A percentile compares a stretch with the other conserved stretches of the same genome.
These are phyloP conservation scores for Caranx melampygus DNA, from an alignment of 2,113 vertebrate genomes.

Conservation along the genomic window DNA sequence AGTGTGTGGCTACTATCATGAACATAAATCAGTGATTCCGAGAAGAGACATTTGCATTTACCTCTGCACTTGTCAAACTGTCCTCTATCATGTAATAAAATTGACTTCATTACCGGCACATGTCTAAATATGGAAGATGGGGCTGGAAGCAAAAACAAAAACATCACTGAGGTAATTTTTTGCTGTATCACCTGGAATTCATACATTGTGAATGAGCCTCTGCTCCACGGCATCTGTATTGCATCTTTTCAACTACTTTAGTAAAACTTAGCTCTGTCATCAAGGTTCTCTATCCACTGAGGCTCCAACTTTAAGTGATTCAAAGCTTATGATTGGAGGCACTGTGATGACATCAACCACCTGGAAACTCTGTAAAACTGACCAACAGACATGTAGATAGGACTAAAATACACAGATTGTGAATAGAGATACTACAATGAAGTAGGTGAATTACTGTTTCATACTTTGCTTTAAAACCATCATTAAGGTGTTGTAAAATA, in stretches of 20 bases:
- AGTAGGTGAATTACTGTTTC: too few relatives aligned
- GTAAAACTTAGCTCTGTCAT: not conserved
- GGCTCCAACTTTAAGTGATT: not conserved
- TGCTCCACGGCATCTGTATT: not conserved
- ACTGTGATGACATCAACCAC: not conserved
- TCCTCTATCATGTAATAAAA: conserved; percentile 22
- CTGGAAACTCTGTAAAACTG: too few relatives aligned
- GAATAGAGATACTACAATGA: too few relatives aligned
- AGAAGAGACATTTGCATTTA: conserved; percentile 50
- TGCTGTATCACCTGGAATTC: not conserved
- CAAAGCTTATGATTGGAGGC: not conserved
- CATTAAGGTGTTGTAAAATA: too few relatives aligned
- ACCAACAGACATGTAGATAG: too few relatives aligned
- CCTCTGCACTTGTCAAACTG: conserved; percentile 14
- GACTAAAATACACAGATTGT: too few relatives aligned
- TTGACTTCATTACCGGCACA: conserved; percentile 1
- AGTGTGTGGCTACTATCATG: conserved; percentile 37
- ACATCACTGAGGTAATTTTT: not conserved
- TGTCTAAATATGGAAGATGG: conserved; percentile 5
- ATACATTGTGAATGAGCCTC: too few relatives aligned
- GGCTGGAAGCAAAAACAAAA: not conserved
- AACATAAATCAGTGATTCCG: conserved; percentile 61
- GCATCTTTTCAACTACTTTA: not conserved
- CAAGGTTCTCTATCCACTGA: not conserved
- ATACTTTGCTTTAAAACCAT: too few relatives aligned